A percentile compares a stretch with the other conserved stretches of the same genome.
Conservation (phyloP, 2,113 vertebrate genomes). For the Neotoma lepida region DNA sequence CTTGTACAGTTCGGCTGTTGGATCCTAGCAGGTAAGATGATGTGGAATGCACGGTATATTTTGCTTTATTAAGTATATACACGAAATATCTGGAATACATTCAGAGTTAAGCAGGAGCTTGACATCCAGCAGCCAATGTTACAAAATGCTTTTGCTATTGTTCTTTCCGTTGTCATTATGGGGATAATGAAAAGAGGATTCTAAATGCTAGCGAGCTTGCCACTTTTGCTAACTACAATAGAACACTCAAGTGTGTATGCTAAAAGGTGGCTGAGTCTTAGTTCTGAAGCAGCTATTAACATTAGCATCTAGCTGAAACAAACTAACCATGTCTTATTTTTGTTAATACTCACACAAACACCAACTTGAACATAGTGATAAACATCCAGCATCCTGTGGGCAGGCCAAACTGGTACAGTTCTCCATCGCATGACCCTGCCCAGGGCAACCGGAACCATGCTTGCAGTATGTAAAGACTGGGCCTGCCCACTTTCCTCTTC, state of each 20-base stretch:
- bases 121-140: background rate
- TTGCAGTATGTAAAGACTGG: slow-evolving; percentile 27
- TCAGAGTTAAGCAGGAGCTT: slow-evolving; percentile 50
- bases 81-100: background rate
- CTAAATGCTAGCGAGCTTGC: slow-evolving; percentile 2
- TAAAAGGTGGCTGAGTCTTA: slow-evolving; percentile 42
- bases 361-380: background rate
- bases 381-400: slow-evolving; percentile 35
- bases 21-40: background rate
- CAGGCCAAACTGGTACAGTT: background rate
- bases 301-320: slow-evolving; percentile 36
- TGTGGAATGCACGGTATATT: slow-evolving; percentile 49
- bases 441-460: slow-evolving; percentile 39
- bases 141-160: slow-evolving; percentile 2
- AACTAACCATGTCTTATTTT: background rate
- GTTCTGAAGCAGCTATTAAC: slow-evolving; percentile 64
- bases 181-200: background rate
- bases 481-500: slow-evolving; percentile 20
- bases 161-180: background rate
- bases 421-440: background rate
- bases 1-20: slow-evolving; percentile 33
- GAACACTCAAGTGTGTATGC: slow-evolving; percentile 16
- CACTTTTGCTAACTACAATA: slow-evolving; percentile 11
- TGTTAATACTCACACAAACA: slow-evolving; percentile 60
- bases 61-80: slow-evolving; percentile 46